These are phyloP conservation scores for Dorcus parallelipipedus DNA, from an alignment of 2,888 invertebrate genomes.

Conservation along the genomic window DNA sequence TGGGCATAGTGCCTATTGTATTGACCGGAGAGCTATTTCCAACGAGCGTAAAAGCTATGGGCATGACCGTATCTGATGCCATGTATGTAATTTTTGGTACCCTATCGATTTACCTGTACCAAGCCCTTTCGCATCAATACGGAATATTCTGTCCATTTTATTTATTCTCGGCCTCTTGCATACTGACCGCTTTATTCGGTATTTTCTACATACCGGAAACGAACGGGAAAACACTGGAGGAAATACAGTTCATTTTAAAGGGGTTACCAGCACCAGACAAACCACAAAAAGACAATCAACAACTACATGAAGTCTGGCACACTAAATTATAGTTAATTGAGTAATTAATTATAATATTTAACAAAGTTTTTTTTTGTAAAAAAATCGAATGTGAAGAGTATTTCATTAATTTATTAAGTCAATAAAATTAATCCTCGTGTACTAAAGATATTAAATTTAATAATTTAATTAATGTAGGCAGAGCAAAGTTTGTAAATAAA, in stretches of 20 bases:
- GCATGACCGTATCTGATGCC: conserved; percentile 44
- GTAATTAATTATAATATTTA: too few species aligned
- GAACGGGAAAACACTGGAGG: conserved; percentile 44
- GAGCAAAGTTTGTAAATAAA: too few species aligned
- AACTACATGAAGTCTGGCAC: not conserved
- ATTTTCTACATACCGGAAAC: conserved; percentile 42
- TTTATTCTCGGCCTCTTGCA: conserved; percentile 38
- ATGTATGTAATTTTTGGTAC: conserved; percentile 41
- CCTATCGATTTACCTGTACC: conserved; percentile 39
- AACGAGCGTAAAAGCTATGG: conserved; percentile 45
- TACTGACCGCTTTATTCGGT: conserved; percentile 40
- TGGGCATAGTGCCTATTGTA: conserved; percentile 46
- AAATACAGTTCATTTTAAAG: conserved; percentile 45
- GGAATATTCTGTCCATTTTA: conserved; percentile 43
- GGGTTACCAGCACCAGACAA: conserved; percentile 19
- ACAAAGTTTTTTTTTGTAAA: too few species aligned
- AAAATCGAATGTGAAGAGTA: too few species aligned
- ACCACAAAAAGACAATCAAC: not conserved
- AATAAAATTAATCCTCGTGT: too few species aligned
- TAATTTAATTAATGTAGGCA: too few species aligned
- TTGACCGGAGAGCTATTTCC: conserved; percentile 47
- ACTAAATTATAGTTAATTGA: not conserved
- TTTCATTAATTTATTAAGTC: too few species aligned
- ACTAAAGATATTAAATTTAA: too few species aligned
- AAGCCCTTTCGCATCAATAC: conserved; percentile 30